Evolutionary conservation across 2,797 vertebrate genomes (phyloP), one percentile per base, ranked within the genome.

Genomic region (Gymnodraco acuticeps): DNA sequence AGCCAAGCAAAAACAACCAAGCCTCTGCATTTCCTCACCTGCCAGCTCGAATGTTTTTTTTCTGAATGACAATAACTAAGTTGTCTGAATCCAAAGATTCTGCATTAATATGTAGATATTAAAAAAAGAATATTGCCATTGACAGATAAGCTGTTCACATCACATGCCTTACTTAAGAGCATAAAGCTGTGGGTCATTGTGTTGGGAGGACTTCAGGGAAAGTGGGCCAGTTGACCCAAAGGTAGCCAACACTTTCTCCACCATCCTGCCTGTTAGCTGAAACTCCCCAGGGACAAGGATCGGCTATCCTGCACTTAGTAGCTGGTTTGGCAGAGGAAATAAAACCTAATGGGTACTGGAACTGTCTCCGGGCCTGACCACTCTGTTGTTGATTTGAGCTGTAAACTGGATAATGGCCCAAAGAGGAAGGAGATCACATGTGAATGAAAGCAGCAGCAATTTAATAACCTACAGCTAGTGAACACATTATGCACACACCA

Each of bases 361-460:
- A 50, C 60, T 20, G 43, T 38, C 45, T 56, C 23, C 42, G 38
- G 50, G 33, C 17, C 19, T 41, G 43, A 67, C 63, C 68, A 72
- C 63, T 70, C 64, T 43, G 45, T 72, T 78, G 53, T 72, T 70
- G 60, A 65, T 70, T 59, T 4, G 9, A 64, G 62, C 54, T 42
- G 56, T 52, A 38, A 78, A 63, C 38, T 75, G 67, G 58, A 73
- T 8, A 23, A 6, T 16, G 8, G 45, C n/a, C 48, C 23, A 59
- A 41, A 64, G 42, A 50, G 16, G 33, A 48, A 50, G 8, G 50
- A 60, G 10, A 65, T 33, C 15, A 23, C 31, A 81, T 38, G 27
- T 45, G 4, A 2, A 62, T 20, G 4, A 17, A 3, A 53, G 52
- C 20, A 48, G 13, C 38, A 19, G 33, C 33, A 38, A 9, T 38